Percentiles rank a stretch among this genome's conserved stretches.
These are phyloP conservation scores for Cecidostiba fungosa DNA, from an alignment of 2,888 invertebrate genomes.

Conservation along the genomic window DNA sequence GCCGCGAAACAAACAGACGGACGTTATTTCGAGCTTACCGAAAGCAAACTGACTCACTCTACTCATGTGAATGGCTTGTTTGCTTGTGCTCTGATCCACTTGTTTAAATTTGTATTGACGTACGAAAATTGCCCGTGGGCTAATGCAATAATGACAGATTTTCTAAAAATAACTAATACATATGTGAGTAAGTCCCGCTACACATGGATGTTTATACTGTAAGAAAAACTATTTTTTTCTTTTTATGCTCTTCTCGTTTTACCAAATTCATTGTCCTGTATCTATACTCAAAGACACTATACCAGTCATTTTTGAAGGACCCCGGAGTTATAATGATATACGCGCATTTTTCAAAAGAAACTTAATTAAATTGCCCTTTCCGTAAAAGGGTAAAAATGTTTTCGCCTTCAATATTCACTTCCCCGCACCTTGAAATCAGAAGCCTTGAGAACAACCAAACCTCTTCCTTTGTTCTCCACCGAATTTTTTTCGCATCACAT, in stretches of 20 bases:
- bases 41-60: conserved; percentile 9
- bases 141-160: neutral
- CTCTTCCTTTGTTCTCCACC: neutral
- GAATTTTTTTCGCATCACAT: neutral
- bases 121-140: neutral
- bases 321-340: too few species aligned
- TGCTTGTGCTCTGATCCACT: neutral
- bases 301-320: too few species aligned
- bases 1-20: neutral
- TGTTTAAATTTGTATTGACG: neutral
- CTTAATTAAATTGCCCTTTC: neutral
- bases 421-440: neutral
- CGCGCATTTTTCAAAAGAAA: neutral
- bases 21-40: neutral
- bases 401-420: neutral
- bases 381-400: neutral
- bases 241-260: too few species aligned
- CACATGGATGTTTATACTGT: too few species aligned
- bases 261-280: too few species aligned
- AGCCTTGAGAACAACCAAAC: neutral
- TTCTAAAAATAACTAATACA: neutral
- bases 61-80: neutral
- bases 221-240: too few species aligned
- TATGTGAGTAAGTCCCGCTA: neutral
- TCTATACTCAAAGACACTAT: too few species aligned